Conservation (phyloP, 2,113 vertebrate genomes). For the Sander lucioperca region DNA sequence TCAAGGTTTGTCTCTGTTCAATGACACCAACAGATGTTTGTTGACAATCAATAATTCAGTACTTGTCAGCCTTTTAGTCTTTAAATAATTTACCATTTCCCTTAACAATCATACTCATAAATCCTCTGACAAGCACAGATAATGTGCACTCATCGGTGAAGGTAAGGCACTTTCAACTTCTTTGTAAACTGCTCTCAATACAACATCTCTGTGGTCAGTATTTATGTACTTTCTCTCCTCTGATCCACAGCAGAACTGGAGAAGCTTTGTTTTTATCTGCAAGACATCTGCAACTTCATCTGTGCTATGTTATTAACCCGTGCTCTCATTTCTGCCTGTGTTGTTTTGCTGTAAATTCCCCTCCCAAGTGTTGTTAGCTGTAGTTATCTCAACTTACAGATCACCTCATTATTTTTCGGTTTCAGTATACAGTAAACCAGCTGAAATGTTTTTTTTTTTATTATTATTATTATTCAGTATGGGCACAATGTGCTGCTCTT, state of each 20-base stretch:
- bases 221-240: slow-evolving; percentile 39
- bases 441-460: slow-evolving; percentile 30
- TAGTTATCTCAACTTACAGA: slow-evolving; percentile 86
- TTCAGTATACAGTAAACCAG: slow-evolving; percentile 89
- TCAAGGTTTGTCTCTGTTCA: neutral
- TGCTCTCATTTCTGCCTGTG: slow-evolving; percentile 57
- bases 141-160: slow-evolving; percentile 75
- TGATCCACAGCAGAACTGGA: slow-evolving; percentile 60
- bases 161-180: slow-evolving; percentile 60
- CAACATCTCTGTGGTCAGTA: neutral
- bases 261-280: slow-evolving; percentile 72
- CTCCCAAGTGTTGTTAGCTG: slow-evolving; percentile 84
- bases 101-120: slow-evolving; percentile 79
- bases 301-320: slow-evolving; percentile 38
- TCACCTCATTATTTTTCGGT: slow-evolving; percentile 84
- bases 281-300: slow-evolving; percentile 53
- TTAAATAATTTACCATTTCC: slow-evolving; percentile 43
- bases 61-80: neutral
- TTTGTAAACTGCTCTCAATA: neutral
- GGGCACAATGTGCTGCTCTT: slow-evolving; percentile 79
- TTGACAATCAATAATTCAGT: neutral
- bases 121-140: slow-evolving; percentile 84
- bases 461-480: slow-evolving; percentile 65
- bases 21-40: neutral
- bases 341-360: slow-evolving; percentile 80